Conservation (phyloP, 1,140 invertebrate genomes). For the Trichomalopsis sarcophagae region DNA sequence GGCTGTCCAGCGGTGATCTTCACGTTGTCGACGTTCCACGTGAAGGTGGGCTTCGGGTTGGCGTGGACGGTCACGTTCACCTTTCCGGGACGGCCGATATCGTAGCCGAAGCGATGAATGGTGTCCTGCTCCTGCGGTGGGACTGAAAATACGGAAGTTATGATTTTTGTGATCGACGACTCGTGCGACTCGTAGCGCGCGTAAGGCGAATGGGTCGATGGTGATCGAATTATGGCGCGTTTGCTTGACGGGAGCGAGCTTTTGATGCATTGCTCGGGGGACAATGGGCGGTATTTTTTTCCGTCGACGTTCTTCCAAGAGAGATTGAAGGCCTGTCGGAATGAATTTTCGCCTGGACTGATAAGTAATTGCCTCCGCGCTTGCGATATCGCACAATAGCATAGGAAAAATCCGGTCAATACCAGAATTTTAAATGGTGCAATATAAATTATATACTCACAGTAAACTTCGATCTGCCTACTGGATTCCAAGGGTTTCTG, state of each 20-base stretch:
- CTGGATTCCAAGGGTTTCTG: conserved; percentile 70
- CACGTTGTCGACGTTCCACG: conserved; percentile 80
- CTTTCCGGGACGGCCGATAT: conserved; percentile 80
- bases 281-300: neutral
- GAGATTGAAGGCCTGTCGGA: neutral
- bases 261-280: neutral
- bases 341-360: neutral
- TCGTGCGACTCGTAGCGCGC: neutral
- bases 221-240: neutral
- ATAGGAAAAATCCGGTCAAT: too few species aligned
- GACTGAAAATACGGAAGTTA: conserved; percentile 72
- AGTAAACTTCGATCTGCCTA: conserved; percentile 77
- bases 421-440: too few species aligned
- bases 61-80: conserved; percentile 82
- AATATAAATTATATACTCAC: conserved; percentile 70
- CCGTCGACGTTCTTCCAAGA: neutral
- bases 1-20: conserved; percentile 75
- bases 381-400: too few species aligned
- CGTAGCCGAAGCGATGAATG: conserved; percentile 82
- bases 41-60: conserved; percentile 80
- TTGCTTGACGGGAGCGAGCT: neutral
- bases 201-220: neutral
- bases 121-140: conserved; percentile 75
- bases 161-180: neutral
- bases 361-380: neutral